Evolutionary conservation across 2,797 vertebrate species (phyloP).

Genomic region (Setipinna tenuifilis): DNA sequence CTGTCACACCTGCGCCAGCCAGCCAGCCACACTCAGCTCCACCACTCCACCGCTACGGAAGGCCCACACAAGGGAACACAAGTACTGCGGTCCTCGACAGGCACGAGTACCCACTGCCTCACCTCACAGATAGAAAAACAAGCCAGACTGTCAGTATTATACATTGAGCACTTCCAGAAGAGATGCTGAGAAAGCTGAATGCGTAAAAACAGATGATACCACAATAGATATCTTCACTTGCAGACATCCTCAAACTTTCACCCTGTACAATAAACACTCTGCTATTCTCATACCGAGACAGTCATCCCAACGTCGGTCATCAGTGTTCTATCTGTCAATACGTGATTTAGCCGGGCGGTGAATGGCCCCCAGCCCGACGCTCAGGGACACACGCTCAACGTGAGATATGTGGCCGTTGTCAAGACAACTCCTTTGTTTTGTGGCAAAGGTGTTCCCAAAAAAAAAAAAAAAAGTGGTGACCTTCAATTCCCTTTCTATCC

Average conservation of each 20-base stretch:
- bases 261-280: not conserved
- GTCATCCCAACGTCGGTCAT: not conserved
- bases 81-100: not conserved
- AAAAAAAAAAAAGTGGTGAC: conserved; percentile 36
- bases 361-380: not conserved
- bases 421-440: conserved; percentile 43
- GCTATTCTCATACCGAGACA: not conserved
- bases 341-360: not conserved
- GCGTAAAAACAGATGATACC: not conserved
- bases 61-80: no score
- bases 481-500: conserved; percentile 47
- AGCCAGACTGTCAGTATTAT: not conserved
- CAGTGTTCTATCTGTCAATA: not conserved
- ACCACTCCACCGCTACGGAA: no score
- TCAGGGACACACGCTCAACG: not conserved
- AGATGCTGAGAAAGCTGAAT: not conserved
- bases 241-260: not conserved
- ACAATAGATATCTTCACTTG: not conserved
- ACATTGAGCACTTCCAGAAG: not conserved
- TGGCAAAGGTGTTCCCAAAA: conserved; percentile 27
- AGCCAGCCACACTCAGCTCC: not conserved
- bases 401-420: conserved; percentile 47
- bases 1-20: conserved; percentile 30
- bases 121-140: not conserved
- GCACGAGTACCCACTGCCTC: not conserved